Base-by-base conservation (phyloP, 1,140 invertebrate species). In the Macrocentrus cingulum region DNA sequence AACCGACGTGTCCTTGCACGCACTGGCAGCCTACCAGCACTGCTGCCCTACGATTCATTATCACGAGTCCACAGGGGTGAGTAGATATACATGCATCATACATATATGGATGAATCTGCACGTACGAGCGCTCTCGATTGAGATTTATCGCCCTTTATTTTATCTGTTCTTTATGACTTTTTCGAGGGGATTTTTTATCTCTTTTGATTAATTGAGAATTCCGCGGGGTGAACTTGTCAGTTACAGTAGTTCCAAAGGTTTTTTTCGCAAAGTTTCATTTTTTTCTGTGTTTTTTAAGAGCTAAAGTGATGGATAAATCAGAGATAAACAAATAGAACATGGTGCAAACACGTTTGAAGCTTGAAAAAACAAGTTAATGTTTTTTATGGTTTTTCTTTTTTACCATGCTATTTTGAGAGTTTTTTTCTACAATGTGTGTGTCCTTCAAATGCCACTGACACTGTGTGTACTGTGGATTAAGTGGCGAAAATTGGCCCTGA, bases 1-100 rank as follows among this genome's bases (percentile, higher is more conserved):
- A 56, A 36, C 39, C 52, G 39, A 23, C 39, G 45, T n/a, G n/a
- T 29, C 41, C 52, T 15, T 22, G 2, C 41, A 44, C 18, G 45
- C 45, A 22, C 45, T 48, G 45, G 22, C 20, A 23, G 45, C n/a
- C 45, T 7, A 9, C 19, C 16, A 23, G n/a, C 23, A 25, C 29
- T 48, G 11, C 19, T 25, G 11, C 22, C 16, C 19, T 23, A 8
- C 19, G 8, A 25, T 48, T 20, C 45, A 7, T 16, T 23, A 48
- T 6, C 20, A 25, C 36, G 36, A 39, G 36, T 48, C 16, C 22
- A 48, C 19, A 13, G 16, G 19, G 45, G 45, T 48, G 20, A 39
- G 36, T 39, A 39, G 36, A 39, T 39, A 39, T n/a, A n/a, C n/a
- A n/a, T n/a, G n/a, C n/a, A n/a, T n/a, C 36, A 39, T 3, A 3